Conservation (phyloP, 2,113 vertebrate genomes). For the Phycodurus eques region DNA sequence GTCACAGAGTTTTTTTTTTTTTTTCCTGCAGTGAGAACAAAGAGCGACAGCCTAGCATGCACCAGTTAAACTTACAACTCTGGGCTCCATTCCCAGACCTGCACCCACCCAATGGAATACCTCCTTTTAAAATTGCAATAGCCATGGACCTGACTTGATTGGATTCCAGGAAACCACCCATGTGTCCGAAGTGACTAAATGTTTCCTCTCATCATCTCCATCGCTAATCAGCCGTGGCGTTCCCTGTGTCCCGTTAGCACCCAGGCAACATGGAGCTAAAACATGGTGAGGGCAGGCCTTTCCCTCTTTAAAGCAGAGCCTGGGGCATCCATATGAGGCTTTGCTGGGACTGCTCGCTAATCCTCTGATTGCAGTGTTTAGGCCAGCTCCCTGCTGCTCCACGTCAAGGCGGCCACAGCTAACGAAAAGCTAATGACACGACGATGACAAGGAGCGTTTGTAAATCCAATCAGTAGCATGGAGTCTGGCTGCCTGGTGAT, state of each 20-base stretch:
- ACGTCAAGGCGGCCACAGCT: conserved; percentile 60
- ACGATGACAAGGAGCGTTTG: conserved; percentile 66
- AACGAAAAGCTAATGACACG: conserved; percentile 66
- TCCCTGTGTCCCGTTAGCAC: conserved; percentile 52
- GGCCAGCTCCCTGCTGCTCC: conserved; percentile 54
- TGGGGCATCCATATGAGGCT: conserved; percentile 55
- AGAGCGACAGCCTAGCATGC: conserved; percentile 25
- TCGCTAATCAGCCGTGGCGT: conserved; percentile 55
- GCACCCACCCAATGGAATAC: conserved; percentile 40
- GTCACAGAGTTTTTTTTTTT: conserved; percentile 1
- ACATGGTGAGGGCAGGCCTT: conserved; percentile 40
- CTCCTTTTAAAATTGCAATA: conserved; percentile 39
- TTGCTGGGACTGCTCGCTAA: conserved; percentile 60
- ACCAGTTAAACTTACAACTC: conserved; percentile 17
- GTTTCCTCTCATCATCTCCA: conserved; percentile 63
- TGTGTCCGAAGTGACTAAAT: conserved; percentile 56
- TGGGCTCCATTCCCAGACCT: conserved; percentile 45
- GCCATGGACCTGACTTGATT: conserved; percentile 42
- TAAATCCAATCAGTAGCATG: conserved; percentile 67
- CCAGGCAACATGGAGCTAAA: conserved; percentile 36
- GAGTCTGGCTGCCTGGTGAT: conserved; percentile 61
- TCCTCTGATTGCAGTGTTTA: conserved; percentile 74
- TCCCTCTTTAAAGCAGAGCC: conserved; percentile 56
- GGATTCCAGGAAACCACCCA: conserved; percentile 50
- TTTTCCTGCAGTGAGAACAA: conserved; percentile 2